Conservation (phyloP, 2,113 vertebrate species). For the cat (Felis catus) region F.catus_Fca126_mat1.0 CM031427.1:27927501-27928000, state of each 20-base stretch:
- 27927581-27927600: neutral
- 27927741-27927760: neutral
- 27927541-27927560: neutral
- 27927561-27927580: neutral
- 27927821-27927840: neutral
- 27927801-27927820: neutral
- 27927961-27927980: neutral
- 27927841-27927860: neutral
- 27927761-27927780: neutral
- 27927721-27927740: neutral
- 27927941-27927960: neutral
- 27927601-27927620: conserved; percentile 15
- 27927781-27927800: neutral
- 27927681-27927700: neutral
- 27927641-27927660: neutral
- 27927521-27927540: neutral
- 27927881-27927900: fast-evolving
- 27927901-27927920: neutral
- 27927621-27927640: neutral
- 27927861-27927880: fast-evolving
- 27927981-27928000: neutral
- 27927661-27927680: neutral
- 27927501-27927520: neutral
- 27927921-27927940: neutral
- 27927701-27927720: neutral